Conservation (phyloP, 2,797 vertebrate species). For the Silurus aristotelis region DNA sequence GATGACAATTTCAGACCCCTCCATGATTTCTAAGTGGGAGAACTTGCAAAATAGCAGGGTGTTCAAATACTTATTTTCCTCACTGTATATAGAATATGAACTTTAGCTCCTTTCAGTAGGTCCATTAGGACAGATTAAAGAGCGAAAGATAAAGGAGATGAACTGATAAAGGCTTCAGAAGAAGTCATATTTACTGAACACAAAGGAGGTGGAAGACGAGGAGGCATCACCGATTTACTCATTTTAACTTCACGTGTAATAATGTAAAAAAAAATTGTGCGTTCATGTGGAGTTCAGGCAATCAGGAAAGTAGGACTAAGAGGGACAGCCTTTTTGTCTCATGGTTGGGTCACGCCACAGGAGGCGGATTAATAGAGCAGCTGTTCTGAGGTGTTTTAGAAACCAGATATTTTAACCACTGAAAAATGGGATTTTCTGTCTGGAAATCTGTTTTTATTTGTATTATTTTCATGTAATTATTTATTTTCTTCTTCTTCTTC, state of each 20-base stretch:
- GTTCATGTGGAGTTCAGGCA: not conserved
- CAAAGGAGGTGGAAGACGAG: not conserved
- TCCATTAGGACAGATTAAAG: slow-evolving; percentile 44
- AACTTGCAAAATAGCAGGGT: no score
- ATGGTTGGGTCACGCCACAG: not conserved
- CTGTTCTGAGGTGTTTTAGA: slow-evolving; percentile 39
- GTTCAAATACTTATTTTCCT: no score
- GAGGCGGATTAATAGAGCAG: slow-evolving; percentile 50
- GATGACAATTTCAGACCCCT: no score
- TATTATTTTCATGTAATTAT: not conserved
- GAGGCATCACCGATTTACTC: not conserved
- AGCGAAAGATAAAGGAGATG: slow-evolving; percentile 30
- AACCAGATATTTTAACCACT: slow-evolving; percentile 52
- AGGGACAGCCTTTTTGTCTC: slow-evolving; percentile 6
- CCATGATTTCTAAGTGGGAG: no score
- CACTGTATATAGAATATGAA: not conserved
- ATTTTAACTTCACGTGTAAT: not conserved
- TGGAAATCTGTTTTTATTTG: no score
- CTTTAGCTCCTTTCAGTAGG: slow-evolving; percentile 32
- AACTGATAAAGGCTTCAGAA: slow-evolving; percentile 20
- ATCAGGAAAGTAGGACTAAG: not conserved
- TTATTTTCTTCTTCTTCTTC: not conserved
- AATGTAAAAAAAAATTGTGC: not conserved
- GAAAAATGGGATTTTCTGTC: not conserved
- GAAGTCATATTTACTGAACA: not conserved